Evolutionary conservation across 2,113 vertebrate genomes (phyloP).

Genomic region (Scolopax mira): DNA sequence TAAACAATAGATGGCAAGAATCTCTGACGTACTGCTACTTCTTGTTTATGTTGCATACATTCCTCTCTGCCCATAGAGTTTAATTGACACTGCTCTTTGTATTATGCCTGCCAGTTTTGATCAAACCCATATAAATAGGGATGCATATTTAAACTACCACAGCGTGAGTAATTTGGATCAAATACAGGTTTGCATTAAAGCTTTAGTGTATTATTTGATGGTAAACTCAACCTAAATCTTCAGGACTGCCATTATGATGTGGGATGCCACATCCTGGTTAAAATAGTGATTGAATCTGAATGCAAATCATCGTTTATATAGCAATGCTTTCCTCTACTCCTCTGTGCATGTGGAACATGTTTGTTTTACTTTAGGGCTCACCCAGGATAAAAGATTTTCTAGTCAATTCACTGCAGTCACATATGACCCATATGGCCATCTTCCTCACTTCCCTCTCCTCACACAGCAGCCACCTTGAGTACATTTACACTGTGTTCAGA

Average conservation of each 20-base stretch:
- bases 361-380: background rate
- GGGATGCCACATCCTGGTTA: background rate
- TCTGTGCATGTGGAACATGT: background rate
- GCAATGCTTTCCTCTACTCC: background rate
- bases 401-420: background rate
- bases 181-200: constrained; percentile 44
- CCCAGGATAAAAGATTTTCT: background rate
- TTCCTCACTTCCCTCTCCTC: background rate
- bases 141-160: constrained; percentile 36
- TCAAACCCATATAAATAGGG: constrained; percentile 31
- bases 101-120: constrained; percentile 53
- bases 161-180: constrained; percentile 50
- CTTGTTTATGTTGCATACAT: background rate
- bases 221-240: constrained; percentile 43
- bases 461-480: background rate
- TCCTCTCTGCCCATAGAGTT: constrained; percentile 16
- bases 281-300: constrained; percentile 25
- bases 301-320: background rate
- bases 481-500: background rate
- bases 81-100: constrained; percentile 29
- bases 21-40: background rate
- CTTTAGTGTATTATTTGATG: constrained; percentile 33
- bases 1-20: constrained; percentile 32
- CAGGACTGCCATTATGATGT: constrained; percentile 24
- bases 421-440: background rate